Conservation (phyloP, 1,140 invertebrate species). For the Zophobas atratus region DNA sequence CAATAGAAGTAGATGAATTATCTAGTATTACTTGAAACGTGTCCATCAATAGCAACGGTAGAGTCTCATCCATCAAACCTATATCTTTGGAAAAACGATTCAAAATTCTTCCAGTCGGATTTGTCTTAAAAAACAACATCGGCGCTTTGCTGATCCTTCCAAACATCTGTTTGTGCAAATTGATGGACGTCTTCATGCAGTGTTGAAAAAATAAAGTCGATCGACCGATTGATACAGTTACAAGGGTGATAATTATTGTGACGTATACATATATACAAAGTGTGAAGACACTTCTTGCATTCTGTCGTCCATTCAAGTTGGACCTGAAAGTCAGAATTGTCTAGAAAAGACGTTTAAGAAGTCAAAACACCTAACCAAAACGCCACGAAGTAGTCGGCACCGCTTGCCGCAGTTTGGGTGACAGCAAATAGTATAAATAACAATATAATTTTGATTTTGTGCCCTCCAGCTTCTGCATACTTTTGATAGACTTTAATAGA, state of each 20-base stretch:
- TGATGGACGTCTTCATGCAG: constrained; percentile 84
- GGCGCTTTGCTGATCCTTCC: constrained; percentile 71
- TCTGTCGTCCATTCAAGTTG: too few species aligned
- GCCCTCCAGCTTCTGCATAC: constrained; percentile 74
- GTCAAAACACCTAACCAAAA: constrained; percentile 70
- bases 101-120: constrained; percentile 70
- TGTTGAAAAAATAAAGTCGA: constrained; percentile 83
- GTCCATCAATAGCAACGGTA: constrained; percentile 74
- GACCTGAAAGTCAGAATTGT: background rate
- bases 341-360: background rate
- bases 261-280: constrained; percentile 66
- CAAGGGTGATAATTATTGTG: constrained; percentile 69
- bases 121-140: constrained; percentile 74
- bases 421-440: constrained; percentile 71
- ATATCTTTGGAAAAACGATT: constrained; percentile 72
- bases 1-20: background rate
- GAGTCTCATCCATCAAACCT: constrained; percentile 62
- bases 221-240: constrained; percentile 74
- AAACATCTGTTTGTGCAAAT: constrained; percentile 78
- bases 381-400: constrained; percentile 71
- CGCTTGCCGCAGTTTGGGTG: constrained; percentile 75
- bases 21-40: constrained; percentile 74
- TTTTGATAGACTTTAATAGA: constrained; percentile 72
- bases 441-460: constrained; percentile 68
- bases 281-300: background rate